Conservation (phyloP, 2,797 vertebrate genomes). For the Catostomus latipinnis region DNA sequence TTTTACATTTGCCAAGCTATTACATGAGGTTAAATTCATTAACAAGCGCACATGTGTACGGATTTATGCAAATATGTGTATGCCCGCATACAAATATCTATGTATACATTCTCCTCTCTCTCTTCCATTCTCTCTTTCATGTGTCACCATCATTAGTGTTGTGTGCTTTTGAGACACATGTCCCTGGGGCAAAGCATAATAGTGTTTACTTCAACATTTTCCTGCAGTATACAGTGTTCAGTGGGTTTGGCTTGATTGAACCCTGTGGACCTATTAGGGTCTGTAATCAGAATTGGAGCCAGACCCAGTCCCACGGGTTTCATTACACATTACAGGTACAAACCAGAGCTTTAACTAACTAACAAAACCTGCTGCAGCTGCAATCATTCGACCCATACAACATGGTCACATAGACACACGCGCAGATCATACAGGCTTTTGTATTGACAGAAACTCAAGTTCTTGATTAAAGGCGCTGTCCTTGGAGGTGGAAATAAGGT, state of each 20-base stretch:
- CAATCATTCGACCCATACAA: slow-evolving; percentile 42
- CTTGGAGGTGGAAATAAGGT: slow-evolving; percentile 32
- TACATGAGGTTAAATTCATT: slow-evolving; percentile 13
- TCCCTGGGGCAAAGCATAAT: slow-evolving; percentile 75
- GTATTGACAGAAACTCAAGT: not conserved
- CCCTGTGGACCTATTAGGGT: slow-evolving; percentile 85
- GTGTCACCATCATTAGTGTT: slow-evolving; percentile 65
- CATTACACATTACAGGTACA: slow-evolving; percentile 83
- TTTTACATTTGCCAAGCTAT: slow-evolving; percentile 18
- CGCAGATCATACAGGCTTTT: not conserved
- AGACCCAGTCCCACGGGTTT: slow-evolving; percentile 74
- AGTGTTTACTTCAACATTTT: slow-evolving; percentile 91
- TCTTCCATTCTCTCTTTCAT: slow-evolving; percentile 17
- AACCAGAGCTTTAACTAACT: slow-evolving; percentile 67
- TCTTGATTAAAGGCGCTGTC: not conserved
- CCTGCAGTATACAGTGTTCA: slow-evolving; percentile 81
- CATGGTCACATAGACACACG: not conserved
- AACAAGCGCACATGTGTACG: not conserved
- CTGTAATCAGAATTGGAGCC: slow-evolving; percentile 72
- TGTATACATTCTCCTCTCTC: not conserved
- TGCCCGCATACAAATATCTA: slow-evolving; percentile 22
- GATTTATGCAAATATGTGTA: slow-evolving; percentile 28
- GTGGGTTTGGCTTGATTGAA: slow-evolving; percentile 83
- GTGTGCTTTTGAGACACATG: slow-evolving; percentile 79
- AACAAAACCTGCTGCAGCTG: slow-evolving; percentile 63